Percentiles rank a stretch among this genome's conserved stretches.
Evolutionary conservation across 1,140 invertebrate genomes (phyloP).

Genomic region (Drosophila sturtevanti): DNA sequence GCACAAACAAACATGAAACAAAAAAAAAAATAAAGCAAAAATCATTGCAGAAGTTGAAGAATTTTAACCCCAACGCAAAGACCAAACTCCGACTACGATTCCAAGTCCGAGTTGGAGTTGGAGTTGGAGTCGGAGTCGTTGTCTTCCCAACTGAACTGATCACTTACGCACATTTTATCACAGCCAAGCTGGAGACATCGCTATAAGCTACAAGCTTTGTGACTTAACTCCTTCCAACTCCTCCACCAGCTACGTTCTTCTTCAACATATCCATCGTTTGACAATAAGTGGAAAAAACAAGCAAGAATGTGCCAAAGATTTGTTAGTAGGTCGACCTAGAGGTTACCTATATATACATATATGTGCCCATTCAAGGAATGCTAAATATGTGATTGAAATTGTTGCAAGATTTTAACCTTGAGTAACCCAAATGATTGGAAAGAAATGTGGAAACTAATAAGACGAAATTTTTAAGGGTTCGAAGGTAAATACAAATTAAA

Average conservation of each 20-base stretch:
- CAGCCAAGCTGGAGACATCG: conserved; percentile 74
- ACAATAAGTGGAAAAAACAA: conserved; percentile 66
- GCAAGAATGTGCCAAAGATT: conserved; percentile 3
- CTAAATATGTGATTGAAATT: too few species aligned
- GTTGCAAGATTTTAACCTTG: too few species aligned
- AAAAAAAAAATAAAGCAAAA: conserved; percentile 37
- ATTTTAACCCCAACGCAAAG: conserved; percentile 73
- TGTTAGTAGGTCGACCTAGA: conserved; percentile 3
- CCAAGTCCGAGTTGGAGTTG: conserved; percentile 12
- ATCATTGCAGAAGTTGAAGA: conserved; percentile 60
- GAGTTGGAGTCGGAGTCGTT: conserved; percentile 28
- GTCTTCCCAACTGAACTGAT: conserved; percentile 54
- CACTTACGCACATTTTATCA: conserved; percentile 79
- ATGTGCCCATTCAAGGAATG: too few species aligned
- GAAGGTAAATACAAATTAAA: too few species aligned
- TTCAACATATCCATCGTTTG: conserved; percentile 32
- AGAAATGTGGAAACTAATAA: too few species aligned
- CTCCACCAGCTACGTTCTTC: conserved; percentile 17
- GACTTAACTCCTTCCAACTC: conserved; percentile 17
- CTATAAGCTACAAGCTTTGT: conserved; percentile 21
- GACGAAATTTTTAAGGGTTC: too few species aligned
- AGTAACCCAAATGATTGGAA: too few species aligned
- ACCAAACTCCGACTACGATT: conserved; percentile 34
- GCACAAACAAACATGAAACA: conserved; percentile 20
- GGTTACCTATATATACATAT: conserved; percentile 9